Base-by-base conservation (phyloP, 2,888 invertebrate genomes). In the Xanthorhoe designata region DNA sequence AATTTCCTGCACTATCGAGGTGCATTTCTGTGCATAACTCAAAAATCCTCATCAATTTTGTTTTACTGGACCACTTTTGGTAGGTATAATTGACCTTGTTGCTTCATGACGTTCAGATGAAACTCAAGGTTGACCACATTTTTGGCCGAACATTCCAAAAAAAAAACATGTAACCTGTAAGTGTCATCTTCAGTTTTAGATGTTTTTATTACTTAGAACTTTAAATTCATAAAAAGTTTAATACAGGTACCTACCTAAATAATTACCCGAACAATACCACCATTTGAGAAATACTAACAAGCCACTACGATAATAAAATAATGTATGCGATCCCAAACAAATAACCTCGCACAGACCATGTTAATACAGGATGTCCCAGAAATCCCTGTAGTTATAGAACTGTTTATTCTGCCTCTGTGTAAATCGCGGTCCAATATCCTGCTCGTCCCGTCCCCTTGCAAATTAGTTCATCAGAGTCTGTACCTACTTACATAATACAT, bases 391-490 rank as follows among this genome's bases (percentile, higher is more conserved):
- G 60, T 61, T 67, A 63, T 51, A 55, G 61, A 62, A 68, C 51
- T 69, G 67, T 71, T 69, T 66, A 61, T 65, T 61, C 57, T 53
- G 54, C 51, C 51, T 56, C 64, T 64, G 63, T 63, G 53, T 58
- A 64, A 47, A 64, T 64, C 60, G 58, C 52, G 61, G 61, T 65
- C 65, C 67, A 72, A 72, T 72, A 72, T 72, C 70, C 72, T 69
- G 65, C 61, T 61, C 61, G 60, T 56, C 45, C 38, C 66, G 61
- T 65, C 66, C 68, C 66, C 68, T 70, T 70, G 65, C 69, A 70
- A 72, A 72, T 72, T 69, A 70, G 70, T 70, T 72, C 67, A 69
- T 72, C 70, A 66, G 54, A 61, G 55, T 3, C 51, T 61, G 57
- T 70, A 42, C 51, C 55, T 55, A 59, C 64, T 59, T 59, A 55